Base-by-base conservation (phyloP, 2,888 invertebrate genomes). In the Pseudanteris insignis region DNA sequence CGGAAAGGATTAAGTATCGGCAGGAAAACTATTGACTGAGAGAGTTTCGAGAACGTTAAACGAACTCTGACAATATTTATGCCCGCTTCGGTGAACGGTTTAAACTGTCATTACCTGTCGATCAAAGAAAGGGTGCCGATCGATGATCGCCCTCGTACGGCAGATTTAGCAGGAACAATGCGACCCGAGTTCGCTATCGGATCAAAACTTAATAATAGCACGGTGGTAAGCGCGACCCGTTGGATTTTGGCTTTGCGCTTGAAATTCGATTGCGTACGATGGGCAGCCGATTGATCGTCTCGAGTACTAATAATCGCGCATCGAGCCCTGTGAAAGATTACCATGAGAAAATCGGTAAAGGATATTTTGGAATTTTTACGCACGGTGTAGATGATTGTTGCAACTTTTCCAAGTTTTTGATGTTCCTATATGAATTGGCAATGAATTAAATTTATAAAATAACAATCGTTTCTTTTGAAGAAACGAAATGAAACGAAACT, bases 61-160 rank as follows among this genome's bases (percentile, higher is more conserved):
- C 66, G 60, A 57, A 18, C 33, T 57, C 55, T 57, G 76, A 74
- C 76, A 72, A 64, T 58, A 66, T 40, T 50, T 69, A 14, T 55
- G 10, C 71, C 9, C 64, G 57, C 68, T 33, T 18, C 59, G 54
- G 38, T 63, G 67, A 70, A 74, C 67, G 76, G 73, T 77, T 77
- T 76, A 75, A 76, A 76, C 77, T 75, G 77, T 75, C 76, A 76
- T 77, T 77, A 78, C 77, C 77, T 77, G 76, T 75, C 77, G 76
- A 78, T 78, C 77, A 77, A 77, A 76, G 75, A 76, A 77, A 76
- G 72, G 70, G 68, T 69, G 62, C 66, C 70, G 76, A 77, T 77
- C 76, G 71, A 77, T 76, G 72, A 75, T 75, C 73, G 70, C 70
- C 69, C 71, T 69, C 69, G 65, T 71, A 71, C 70, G 71, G 73